Conservation (phyloP, 2,888 invertebrate species). For the Megaustenia siamemsis region DNA sequence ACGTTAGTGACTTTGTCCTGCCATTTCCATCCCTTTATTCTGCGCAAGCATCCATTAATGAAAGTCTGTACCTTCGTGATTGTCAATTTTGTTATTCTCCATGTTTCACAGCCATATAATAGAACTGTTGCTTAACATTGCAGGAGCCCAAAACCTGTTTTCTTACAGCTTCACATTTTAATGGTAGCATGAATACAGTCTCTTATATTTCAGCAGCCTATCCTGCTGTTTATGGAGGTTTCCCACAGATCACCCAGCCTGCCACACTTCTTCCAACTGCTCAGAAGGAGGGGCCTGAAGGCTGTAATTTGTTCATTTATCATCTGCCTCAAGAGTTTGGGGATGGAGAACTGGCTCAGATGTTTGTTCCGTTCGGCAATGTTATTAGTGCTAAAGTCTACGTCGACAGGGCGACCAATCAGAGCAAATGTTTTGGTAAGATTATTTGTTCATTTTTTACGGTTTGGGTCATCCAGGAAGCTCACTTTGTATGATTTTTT, state of each 20-base stretch:
- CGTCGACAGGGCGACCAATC: slow-evolving; percentile 99
- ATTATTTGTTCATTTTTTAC: no score
- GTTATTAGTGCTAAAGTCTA: slow-evolving; percentile 99
- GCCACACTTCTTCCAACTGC: slow-evolving; percentile 76
- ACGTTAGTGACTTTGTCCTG: no score
- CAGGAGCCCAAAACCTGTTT: no score
- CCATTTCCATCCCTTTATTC: no score
- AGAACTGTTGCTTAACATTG: no score
- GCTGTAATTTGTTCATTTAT: slow-evolving; percentile 99
- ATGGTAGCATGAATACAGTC: slow-evolving; percentile 32
- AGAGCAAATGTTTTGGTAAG: slow-evolving; percentile 99
- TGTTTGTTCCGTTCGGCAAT: slow-evolving; percentile 99
- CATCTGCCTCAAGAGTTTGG: slow-evolving; percentile 99
- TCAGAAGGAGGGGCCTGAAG: slow-evolving; percentile 91
- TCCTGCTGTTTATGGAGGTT: slow-evolving; percentile 96
- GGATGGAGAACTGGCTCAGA: slow-evolving; percentile 99
- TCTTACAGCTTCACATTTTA: slow-evolving; percentile 7
- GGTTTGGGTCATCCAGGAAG: no score
- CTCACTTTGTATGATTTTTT: no score
- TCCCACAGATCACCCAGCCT: slow-evolving; percentile 87
- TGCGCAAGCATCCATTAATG: no score
- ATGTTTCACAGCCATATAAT: no score
- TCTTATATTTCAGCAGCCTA: slow-evolving; percentile 76
- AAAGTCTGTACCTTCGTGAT: no score
- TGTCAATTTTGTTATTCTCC: no score